Percentiles rank a stretch among this genome's conserved stretches.
Conservation (phyloP, 2,797 vertebrate genomes). For the Fringilla coelebs region DNA sequence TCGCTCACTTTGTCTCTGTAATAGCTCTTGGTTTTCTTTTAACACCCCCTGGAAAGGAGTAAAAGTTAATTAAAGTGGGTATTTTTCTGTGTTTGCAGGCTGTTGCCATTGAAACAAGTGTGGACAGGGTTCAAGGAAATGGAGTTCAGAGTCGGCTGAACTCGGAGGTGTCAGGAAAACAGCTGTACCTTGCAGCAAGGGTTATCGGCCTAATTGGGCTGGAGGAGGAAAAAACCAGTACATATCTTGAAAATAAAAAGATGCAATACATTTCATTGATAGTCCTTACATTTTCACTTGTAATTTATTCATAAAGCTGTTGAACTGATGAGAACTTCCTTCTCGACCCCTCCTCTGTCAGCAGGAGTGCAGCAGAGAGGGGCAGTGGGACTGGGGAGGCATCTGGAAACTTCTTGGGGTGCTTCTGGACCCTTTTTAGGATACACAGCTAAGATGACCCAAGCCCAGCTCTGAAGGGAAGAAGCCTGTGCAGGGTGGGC, state of each 20-base stretch:
- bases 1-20: conserved; percentile 21
- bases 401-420: too few relatives aligned
- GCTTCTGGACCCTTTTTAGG: neutral
- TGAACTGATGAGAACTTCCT: neutral
- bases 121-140: neutral
- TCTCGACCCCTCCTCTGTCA: neutral
- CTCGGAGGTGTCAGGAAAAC: neutral
- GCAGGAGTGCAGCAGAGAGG: neutral
- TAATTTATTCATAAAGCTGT: neutral
- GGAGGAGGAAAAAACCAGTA: neutral
- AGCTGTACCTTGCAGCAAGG: neutral
- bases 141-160: neutral
- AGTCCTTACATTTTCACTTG: neutral
- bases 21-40: conserved; percentile 50
- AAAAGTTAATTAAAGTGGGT: conserved; percentile 64
- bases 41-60: conserved; percentile 52
- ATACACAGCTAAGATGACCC: neutral
- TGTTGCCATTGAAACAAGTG: conserved; percentile 28
- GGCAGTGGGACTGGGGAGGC: neutral
- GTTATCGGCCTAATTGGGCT: neutral
- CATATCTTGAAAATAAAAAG: neutral
- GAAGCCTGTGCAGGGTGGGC: neutral
- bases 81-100: conserved; percentile 36
- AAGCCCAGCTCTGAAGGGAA: neutral
- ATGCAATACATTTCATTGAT: neutral